Base-by-base conservation (phyloP, 2,888 invertebrate genomes). In the Drosophila kanekoi region DNA sequence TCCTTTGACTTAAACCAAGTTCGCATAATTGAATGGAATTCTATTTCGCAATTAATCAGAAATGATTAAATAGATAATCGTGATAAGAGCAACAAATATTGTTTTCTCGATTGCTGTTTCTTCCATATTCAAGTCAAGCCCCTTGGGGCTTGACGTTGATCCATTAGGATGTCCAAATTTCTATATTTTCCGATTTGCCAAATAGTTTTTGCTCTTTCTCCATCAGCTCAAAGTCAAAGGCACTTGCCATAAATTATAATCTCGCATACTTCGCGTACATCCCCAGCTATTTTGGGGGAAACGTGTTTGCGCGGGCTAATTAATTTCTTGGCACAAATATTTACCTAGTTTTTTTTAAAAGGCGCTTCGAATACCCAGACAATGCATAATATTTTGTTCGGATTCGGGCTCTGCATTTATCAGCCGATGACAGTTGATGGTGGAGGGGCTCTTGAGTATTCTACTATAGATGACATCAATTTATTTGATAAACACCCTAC, bases 401-500 rank as follows among this genome's bases (percentile, higher is more conserved):
- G 35, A 11, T 14, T 28, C 35, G 23, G 23, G 23, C 33, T 56
- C 28, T 48, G 57, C 61, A 75, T 75, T 75, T 65, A 70, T 70
- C 52, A 61, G 40, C 37, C 33, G 58, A 35, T 65, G 74, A 71
- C 72, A 67, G 58, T 20, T 49, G 67, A 56, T 41, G 51, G 35
- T 20, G n/a, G n/a, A 20, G 6, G 54, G 53, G 52, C 47, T 43
- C 33, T 58, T 53, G 61, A 61, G 54, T 38, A 38, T 35, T 37
- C 41, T 28, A 43, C 48, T 60, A 40, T 35, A 49, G 33, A 49
- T 53, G 65, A 45, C 41, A 68, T 23, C 8, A 47, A 61, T 58
- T 52, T 54, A 64, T 78, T 79, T 87, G 84, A 83, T 87, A 81
- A 83, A 80, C 78, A 78, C 54, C 64, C 65, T 58, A 48, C 40